Base-by-base conservation (phyloP, 2,888 invertebrate genomes). In the Eulithis testata region DNA sequence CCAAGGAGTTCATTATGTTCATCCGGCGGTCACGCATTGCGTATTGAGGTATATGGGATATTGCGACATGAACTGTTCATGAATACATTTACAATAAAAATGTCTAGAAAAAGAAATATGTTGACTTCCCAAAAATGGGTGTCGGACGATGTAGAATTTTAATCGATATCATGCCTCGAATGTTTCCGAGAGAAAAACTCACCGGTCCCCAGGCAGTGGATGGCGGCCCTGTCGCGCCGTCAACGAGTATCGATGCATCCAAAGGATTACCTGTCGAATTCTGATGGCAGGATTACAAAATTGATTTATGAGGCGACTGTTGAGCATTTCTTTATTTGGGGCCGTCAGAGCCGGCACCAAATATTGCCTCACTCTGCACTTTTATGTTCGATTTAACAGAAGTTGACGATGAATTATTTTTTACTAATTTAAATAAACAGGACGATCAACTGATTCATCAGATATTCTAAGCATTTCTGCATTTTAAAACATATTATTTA, bases 21-120 rank as follows among this genome's bases (percentile, higher is more conserved):
- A 85, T 91, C 90, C 91, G 88, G 83, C 77, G 82, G 88, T 84
- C 85, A 88, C 86, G 86, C 83, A 76, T 81, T 86, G 87, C 83
- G 78, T 85, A 86, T 87, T 73, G 81, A 85, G 83, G 81, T 81
- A 83, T 83, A 82, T 83, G 80, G 88, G 87, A 90, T 87, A 82
- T 90, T 89, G 84, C 86, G 81, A 87, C 87, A 89, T 78, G 21
- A 60, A 64, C 68, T 62, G 63, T 71, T 72, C 70, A 72, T 75
- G 74, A 74, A 74, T 76, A 71, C 65, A 73, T 74, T 73, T 78
- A 78, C 75, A 66, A 71, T 79, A 77, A 77, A 79, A 81, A 77
- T 73, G 66, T 75, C 70, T 72, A 75, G 68, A 62, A 71, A 74
- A 80, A 82, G 76, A 79, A 77, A 82, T 79, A 79, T 83, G 81